phyloP scores from a whole-genome alignment of 1,140 invertebrate genomes.

The Bombyx mandarina region DNA sequence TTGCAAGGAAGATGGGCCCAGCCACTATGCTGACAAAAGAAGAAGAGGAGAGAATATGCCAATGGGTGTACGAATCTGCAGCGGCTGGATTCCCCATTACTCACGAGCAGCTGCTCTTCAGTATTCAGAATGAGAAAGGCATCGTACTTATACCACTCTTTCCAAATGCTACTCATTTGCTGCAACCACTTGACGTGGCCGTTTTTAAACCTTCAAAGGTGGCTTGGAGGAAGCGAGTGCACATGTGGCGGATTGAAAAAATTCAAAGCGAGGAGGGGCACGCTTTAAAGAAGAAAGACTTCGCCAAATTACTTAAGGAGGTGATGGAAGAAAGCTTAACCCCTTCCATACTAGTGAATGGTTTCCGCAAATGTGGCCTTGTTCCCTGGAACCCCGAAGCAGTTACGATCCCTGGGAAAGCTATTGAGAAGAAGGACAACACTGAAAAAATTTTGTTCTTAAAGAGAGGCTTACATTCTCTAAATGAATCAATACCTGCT shows the following conservation, averaged over 20 bases:
- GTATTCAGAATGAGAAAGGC: slow-evolving; percentile 20
- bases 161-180: slow-evolving; percentile 14
- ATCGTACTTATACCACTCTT: slow-evolving; percentile 37
- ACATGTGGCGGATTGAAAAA: not conserved
- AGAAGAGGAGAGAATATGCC: no score
- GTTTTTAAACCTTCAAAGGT: slow-evolving; percentile 25
- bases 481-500: slow-evolving; percentile 4
- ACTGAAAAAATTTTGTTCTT: slow-evolving; percentile 7
- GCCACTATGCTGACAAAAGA: no score
- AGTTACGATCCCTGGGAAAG: slow-evolving; percentile 1
- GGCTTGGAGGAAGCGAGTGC: slow-evolving; percentile 2
- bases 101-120: no score
- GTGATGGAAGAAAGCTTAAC: slow-evolving; percentile 7
- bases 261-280: slow-evolving; percentile 1
- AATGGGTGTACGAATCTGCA: no score
- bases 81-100: no score
- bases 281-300: slow-evolving; percentile 6
- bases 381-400: slow-evolving; percentile 4
- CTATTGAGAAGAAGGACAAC: slow-evolving; percentile 7
- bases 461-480: slow-evolving; percentile 7
- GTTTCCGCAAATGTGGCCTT: slow-evolving; percentile 8
- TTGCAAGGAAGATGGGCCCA: no score
- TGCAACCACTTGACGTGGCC: slow-evolving; percentile 19
- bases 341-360: slow-evolving; percentile 4
- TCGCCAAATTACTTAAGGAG: slow-evolving; percentile 6